Percentiles rank a stretch among this genome's conserved stretches.
Conservation (phyloP, 2,888 invertebrate species). For the Bombylius major region DNA sequence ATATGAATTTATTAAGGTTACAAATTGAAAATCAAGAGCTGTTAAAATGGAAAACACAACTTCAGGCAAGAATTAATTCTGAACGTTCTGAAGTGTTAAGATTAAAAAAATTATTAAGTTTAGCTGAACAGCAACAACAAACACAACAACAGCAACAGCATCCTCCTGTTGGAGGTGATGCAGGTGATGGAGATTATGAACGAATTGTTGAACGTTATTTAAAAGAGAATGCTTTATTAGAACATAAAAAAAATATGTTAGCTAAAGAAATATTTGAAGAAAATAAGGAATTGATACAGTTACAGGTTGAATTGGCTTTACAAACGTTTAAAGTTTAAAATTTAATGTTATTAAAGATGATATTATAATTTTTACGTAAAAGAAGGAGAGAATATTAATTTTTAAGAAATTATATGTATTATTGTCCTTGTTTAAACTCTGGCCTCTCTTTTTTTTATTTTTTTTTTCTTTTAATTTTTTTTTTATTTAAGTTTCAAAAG, state of each 20-base stretch:
- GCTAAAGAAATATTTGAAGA: conserved; percentile 61
- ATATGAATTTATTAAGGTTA: conserved; percentile 43
- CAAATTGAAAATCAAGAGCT: conserved; percentile 55
- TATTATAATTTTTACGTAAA: too few species aligned
- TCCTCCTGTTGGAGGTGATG: conserved; percentile 37
- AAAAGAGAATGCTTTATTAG: conserved; percentile 53
- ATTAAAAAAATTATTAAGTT: conserved; percentile 43
- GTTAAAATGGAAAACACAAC: conserved; percentile 51
- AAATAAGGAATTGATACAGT: conserved; percentile 53
- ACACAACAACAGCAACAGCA: conserved; percentile 16
- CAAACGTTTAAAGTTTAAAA: conserved; percentile 14
- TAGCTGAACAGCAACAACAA: conserved; percentile 22
- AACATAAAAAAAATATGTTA: conserved; percentile 53
- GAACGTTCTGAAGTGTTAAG: conserved; percentile 62
- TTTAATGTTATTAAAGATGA: neutral
- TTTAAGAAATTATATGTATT: too few species aligned
- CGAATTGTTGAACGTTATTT: conserved; percentile 41
- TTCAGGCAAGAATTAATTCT: conserved; percentile 56
- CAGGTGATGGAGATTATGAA: conserved; percentile 33
- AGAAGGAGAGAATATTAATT: too few species aligned
- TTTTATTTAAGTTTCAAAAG: too few species aligned
- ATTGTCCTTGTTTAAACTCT: too few species aligned
- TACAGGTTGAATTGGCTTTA: conserved; percentile 51
- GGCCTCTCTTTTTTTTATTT: too few species aligned
- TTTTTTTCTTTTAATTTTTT: too few species aligned